Percentiles rank a stretch among this genome's conserved stretches.
Conservation (phyloP, 2,797 vertebrate species). For the Acanthurus tractus region DNA sequence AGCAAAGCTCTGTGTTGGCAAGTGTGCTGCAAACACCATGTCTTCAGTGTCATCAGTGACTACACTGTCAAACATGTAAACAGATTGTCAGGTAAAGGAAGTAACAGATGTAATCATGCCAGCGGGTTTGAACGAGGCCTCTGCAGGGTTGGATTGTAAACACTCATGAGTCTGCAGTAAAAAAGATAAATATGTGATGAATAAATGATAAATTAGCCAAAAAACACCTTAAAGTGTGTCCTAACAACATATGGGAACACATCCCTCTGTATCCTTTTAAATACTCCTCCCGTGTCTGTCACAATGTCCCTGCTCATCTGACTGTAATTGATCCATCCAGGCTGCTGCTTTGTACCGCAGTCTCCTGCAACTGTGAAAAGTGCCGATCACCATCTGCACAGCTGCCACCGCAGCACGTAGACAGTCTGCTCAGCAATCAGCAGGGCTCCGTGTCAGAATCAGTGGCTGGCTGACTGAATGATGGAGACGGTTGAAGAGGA, state of each 20-base stretch:
- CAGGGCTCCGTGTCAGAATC: slow-evolving; percentile 42
- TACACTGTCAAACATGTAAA: slow-evolving; percentile 19
- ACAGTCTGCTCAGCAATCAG: slow-evolving; percentile 50
- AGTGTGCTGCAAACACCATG: slow-evolving; percentile 6
- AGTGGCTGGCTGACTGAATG: slow-evolving; percentile 45
- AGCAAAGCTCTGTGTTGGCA: slow-evolving; percentile 26
- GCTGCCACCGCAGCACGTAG: slow-evolving; percentile 49
- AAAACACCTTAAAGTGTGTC: not conserved
- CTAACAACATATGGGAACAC: slow-evolving; percentile 4
- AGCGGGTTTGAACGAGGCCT: slow-evolving; percentile 13
- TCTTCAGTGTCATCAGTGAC: slow-evolving; percentile 4
- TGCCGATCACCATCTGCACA: slow-evolving; percentile 59
- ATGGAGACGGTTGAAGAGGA: slow-evolving; percentile 40
- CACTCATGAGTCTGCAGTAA: slow-evolving; percentile 6
- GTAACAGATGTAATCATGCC: slow-evolving; percentile 18
- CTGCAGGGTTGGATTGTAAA: slow-evolving; percentile 14
- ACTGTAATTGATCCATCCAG: slow-evolving; percentile 58
- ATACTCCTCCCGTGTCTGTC: slow-evolving; percentile 6
- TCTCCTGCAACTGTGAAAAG: slow-evolving; percentile 48
- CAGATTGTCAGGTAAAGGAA: slow-evolving; percentile 5
- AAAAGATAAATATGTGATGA: slow-evolving; percentile 7
- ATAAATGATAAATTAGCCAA: not conserved
- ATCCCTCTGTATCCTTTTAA: not conserved
- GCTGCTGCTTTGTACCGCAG: slow-evolving; percentile 49
- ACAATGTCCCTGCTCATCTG: slow-evolving; percentile 38